A percentile compares a stretch with the other conserved stretches of the same genome.
Evolutionary conservation across 2,113 vertebrate species (phyloP).

Genomic region (Hippopotamus amphibius): DNA sequence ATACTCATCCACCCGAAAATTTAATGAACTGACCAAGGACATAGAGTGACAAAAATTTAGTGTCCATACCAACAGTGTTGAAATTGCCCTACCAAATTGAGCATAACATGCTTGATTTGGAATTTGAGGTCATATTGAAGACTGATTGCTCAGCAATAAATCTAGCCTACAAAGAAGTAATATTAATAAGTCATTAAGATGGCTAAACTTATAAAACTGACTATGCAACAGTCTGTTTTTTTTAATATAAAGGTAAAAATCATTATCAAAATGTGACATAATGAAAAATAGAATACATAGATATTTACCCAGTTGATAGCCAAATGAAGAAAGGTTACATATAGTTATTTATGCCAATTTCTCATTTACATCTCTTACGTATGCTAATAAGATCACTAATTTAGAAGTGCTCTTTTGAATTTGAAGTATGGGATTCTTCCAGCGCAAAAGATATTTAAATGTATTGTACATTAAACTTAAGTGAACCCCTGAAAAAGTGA

Average conservation of each 20-base stretch:
- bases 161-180: constrained; percentile 50
- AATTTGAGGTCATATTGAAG: constrained; percentile 71
- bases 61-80: constrained; percentile 47
- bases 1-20: constrained; percentile 64
- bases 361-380: neutral
- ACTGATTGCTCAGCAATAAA: constrained; percentile 72
- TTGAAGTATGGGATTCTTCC: neutral
- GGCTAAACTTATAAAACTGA: constrained; percentile 49
- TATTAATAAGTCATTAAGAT: constrained; percentile 69
- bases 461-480: neutral
- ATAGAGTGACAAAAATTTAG: constrained; percentile 77
- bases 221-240: constrained; percentile 19
- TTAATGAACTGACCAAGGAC: constrained; percentile 80
- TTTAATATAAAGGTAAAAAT: constrained; percentile 50
- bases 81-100: constrained; percentile 70
- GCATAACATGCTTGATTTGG: constrained; percentile 51
- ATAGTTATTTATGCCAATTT: constrained; percentile 12
- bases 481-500: neutral
- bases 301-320: neutral
- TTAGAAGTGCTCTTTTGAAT: neutral
- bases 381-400: neutral
- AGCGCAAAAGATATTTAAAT: neutral
- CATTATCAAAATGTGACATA: constrained; percentile 19
- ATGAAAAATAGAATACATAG: constrained; percentile 26
- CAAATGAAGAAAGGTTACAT: neutral